Base-by-base conservation (phyloP, 2,797 vertebrate genomes). In the Acanthurus tractus region DNA sequence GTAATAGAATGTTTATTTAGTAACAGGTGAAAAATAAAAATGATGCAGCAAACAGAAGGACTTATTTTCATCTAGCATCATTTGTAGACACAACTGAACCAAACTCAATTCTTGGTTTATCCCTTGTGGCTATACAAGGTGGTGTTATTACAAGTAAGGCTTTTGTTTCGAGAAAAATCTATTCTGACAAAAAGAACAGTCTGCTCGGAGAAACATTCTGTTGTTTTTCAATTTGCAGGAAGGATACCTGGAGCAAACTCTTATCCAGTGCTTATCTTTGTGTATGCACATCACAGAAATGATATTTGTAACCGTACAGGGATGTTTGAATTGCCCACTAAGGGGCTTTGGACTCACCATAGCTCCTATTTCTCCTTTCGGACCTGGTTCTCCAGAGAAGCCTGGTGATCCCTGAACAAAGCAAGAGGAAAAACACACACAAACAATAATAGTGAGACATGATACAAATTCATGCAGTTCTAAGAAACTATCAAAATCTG, bases 341-440 rank as follows among this genome's bases (percentile, higher is more conserved):
- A 2, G 3, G 1, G 1, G 15, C 70, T 64, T 22, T 44, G 4
- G n/a, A 90, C 96, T 96, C 93, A 99, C 97, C 81, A 81, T 74
- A 65, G 92, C 67, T 76, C 96, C 97, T 62, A 50, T 95, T 85
- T 97, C 97, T 94, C 97, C 97, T 89, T 95, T 97, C 44, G 84
- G 92, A 75, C 97, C 97, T 79, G 74, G 86, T 69, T 96, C 93
- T 84, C 97, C 97, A 36, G 81, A 17, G 58, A 92, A 79, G 63
- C 97, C 97, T 71, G 96, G 90, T 44, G 96, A 93, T 75, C 97
- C 97, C 97, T 99, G 92, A 84, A 84, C 63, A 70, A 91, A 63
- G 36, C 3, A 68, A 71, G 11, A 46, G 34, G 8, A 55, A 6
- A 66, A 29, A 57, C 63, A 80, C 11, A 59, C 11, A 23, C 4